phyloP scores from a whole-genome alignment of 2,888 invertebrate genomes.

The Timandra comae region DNA sequence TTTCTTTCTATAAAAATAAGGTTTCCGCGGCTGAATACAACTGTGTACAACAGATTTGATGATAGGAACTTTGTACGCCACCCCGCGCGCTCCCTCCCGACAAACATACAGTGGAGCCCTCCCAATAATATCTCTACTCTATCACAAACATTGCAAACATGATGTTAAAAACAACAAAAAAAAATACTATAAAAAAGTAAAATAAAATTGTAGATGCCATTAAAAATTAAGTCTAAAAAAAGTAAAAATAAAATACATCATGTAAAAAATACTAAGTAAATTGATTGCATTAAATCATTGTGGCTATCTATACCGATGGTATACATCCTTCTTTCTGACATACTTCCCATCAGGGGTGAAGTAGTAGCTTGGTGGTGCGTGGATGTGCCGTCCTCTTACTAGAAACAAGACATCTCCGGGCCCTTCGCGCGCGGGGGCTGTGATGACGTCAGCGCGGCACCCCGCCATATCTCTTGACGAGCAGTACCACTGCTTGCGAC shows the following conservation, averaged over 20 bases:
- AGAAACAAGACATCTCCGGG: slow-evolving; percentile 63
- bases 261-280: slow-evolving; percentile 6
- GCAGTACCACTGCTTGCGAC: slow-evolving; percentile 72
- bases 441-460: slow-evolving; percentile 68
- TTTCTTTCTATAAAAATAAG: too few species aligned
- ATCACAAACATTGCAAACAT: slow-evolving; percentile 6
- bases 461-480: slow-evolving; percentile 70
- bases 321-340: slow-evolving; percentile 65
- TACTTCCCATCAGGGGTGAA: slow-evolving; percentile 70
- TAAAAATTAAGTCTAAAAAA: slow-evolving; percentile 8
- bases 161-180: slow-evolving; percentile 6
- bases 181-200: slow-evolving; percentile 13
- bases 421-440: slow-evolving; percentile 49
- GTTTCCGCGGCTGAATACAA: too few species aligned
- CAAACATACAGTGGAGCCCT: too few species aligned
- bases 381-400: slow-evolving; percentile 65
- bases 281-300: too few species aligned
- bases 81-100: too few species aligned
- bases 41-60: slow-evolving; percentile 9
- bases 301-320: slow-evolving; percentile 68
- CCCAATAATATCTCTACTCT: too few species aligned
- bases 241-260: slow-evolving; percentile 5
- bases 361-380: slow-evolving; percentile 65
- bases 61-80: slow-evolving; percentile 31
- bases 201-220: slow-evolving; percentile 9